Evolutionary conservation across 2,113 vertebrate genomes (phyloP).

Genomic region (Argyrosomus japonicus): DNA sequence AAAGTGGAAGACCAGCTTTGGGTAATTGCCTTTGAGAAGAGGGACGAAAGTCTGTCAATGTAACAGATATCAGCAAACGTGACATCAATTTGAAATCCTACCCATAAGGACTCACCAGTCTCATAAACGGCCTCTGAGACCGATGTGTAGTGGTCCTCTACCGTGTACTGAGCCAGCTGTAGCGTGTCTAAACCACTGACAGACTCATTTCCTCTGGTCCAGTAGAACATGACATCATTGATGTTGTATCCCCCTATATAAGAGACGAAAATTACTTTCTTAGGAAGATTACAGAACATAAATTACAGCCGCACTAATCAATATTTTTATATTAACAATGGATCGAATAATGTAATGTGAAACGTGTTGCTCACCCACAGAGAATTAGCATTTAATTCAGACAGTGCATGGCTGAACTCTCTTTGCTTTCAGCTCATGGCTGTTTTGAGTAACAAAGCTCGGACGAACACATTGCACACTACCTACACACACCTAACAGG

Average conservation of each 20-base stretch:
- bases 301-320: not conserved
- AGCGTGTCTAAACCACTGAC: slow-evolving; percentile 90
- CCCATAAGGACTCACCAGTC: slow-evolving; percentile 82
- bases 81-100: not conserved
- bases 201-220: slow-evolving; percentile 93
- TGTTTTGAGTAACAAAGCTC: not conserved
- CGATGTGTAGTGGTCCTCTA: slow-evolving; percentile 92
- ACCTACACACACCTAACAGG: not conserved
- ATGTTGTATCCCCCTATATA: slow-evolving; percentile 91
- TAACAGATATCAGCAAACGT: not conserved
- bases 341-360: not conserved
- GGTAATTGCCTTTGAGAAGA: slow-evolving; percentile 84
- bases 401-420: not conserved
- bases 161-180: slow-evolving; percentile 90
- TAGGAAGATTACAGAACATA: not conserved
- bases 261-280: not conserved
- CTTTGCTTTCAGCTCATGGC: not conserved
- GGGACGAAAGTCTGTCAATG: not conserved
- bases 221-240: slow-evolving; percentile 93
- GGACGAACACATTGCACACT: not conserved
- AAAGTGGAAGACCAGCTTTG: slow-evolving; percentile 92
- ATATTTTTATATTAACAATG: not conserved
- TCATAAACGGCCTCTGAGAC: slow-evolving; percentile 92
- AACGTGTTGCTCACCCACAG: not conserved
- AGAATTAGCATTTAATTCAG: not conserved